These are phyloP conservation scores for Daubentonia madagascariensis DNA, from an alignment of 2,113 vertebrate genomes.

Conservation along the genomic window DNA sequence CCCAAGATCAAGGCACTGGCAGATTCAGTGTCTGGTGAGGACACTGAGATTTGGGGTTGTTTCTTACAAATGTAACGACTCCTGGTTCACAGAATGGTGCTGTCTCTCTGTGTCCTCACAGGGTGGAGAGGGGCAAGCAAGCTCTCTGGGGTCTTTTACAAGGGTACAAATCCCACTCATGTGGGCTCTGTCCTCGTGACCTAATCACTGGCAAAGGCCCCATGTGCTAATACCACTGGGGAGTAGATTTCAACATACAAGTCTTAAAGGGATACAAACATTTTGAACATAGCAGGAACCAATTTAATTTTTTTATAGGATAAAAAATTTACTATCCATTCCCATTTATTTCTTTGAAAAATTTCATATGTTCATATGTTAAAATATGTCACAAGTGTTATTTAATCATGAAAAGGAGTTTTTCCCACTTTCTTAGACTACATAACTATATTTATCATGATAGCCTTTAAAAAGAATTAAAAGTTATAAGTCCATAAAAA, in stretches of 20 bases:
- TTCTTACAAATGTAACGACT: too few species aligned
- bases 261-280: background rate
- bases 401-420: background rate
- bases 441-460: background rate
- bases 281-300: background rate
- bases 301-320: background rate
- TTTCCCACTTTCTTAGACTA: background rate
- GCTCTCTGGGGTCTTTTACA: background rate
- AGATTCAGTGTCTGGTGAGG: background rate
- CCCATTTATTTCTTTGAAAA: background rate
- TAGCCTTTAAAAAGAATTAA: background rate
- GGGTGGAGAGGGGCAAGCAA: background rate
- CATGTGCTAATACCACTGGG: background rate
- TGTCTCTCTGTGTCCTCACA: background rate
- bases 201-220: background rate
- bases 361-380: background rate
- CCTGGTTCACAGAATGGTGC: background rate
- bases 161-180: background rate
- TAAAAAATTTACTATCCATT: background rate
- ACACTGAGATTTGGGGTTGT: too few species aligned
- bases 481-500: background rate
- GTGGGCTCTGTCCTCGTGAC: background rate
- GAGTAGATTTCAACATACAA: background rate
- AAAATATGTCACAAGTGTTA: slow-evolving; percentile 1
- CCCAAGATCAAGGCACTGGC: background rate